These are phyloP conservation scores for Planococcus citri DNA, from an alignment of 1,140 invertebrate species.

Conservation along the genomic window DNA sequence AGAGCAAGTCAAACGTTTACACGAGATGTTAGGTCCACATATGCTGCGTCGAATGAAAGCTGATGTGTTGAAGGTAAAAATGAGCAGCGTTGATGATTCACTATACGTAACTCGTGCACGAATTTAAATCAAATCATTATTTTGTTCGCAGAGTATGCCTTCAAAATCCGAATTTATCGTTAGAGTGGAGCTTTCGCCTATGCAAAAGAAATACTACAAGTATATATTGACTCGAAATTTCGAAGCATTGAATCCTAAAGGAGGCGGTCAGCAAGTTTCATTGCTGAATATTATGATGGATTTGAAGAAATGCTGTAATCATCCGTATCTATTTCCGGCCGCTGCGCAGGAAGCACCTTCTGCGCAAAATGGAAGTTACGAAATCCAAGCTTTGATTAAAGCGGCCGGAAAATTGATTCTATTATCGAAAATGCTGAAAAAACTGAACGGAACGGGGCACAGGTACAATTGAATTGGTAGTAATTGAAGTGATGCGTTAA, in stretches of 20 bases:
- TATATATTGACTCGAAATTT: constrained; percentile 98
- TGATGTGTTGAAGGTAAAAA: constrained; percentile 76
- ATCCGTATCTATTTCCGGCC: constrained; percentile 96
- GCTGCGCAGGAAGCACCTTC: constrained; percentile 86
- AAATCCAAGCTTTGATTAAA: constrained; percentile 80
- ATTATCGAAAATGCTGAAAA: constrained; percentile 86
- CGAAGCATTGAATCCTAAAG: constrained; percentile 91
- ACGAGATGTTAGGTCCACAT: constrained; percentile 96
- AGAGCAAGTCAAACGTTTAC: constrained; percentile 96
- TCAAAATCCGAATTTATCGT: constrained; percentile 99
- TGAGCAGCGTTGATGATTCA: too few species aligned
- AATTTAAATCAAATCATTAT: too few species aligned
- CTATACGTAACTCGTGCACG: too few species aligned
- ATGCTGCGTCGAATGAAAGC: constrained; percentile 96
- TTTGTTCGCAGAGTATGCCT: constrained; percentile 71
- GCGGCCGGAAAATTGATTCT: constrained; percentile 92
- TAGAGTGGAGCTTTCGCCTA: constrained; percentile 91
- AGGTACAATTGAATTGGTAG: constrained; percentile 31
- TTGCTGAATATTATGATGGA: constrained; percentile 99
- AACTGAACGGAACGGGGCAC: constrained; percentile 83
- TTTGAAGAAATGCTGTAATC: constrained; percentile 99
- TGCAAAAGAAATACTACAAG: constrained; percentile 99
- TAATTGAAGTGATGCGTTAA: background rate
- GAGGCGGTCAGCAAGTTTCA: constrained; percentile 85
- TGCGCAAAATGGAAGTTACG: constrained; percentile 83